phyloP scores from a whole-genome alignment of 2,113 vertebrate species.

The Cryptomyrus ogoouensis region DNA sequence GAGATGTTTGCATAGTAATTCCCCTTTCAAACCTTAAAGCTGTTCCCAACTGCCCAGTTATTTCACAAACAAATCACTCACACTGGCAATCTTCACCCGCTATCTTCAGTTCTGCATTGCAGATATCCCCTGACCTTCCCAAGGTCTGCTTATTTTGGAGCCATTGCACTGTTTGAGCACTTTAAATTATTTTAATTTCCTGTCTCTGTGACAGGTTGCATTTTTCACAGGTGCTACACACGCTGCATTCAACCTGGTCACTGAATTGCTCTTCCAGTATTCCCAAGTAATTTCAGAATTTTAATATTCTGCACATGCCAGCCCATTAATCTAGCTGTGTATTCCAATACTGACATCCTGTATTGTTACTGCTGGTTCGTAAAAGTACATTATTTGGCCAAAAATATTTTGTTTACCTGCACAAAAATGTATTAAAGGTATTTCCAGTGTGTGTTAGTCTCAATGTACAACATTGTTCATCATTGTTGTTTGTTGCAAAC shows the following conservation, averaged over 20 bases:
- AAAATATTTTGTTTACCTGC: background rate
- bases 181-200: background rate
- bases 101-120: background rate
- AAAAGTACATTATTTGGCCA: background rate
- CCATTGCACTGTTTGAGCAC: background rate
- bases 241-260: background rate
- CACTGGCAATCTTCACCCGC: background rate
- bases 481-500: background rate
- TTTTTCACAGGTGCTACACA: background rate
- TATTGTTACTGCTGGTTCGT: background rate
- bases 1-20: background rate
- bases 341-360: background rate
- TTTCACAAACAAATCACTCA: background rate
- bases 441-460: background rate
- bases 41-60: background rate
- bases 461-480: background rate
- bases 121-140: background rate
- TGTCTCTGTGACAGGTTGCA: background rate
- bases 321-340: background rate
- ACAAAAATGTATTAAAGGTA: background rate
- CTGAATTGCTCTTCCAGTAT: background rate
- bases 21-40: background rate
- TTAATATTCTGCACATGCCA: background rate
- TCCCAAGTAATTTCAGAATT: background rate
- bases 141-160: background rate